Base-by-base conservation (phyloP, 2,113 vertebrate species). In the Panthera leo region DNA sequence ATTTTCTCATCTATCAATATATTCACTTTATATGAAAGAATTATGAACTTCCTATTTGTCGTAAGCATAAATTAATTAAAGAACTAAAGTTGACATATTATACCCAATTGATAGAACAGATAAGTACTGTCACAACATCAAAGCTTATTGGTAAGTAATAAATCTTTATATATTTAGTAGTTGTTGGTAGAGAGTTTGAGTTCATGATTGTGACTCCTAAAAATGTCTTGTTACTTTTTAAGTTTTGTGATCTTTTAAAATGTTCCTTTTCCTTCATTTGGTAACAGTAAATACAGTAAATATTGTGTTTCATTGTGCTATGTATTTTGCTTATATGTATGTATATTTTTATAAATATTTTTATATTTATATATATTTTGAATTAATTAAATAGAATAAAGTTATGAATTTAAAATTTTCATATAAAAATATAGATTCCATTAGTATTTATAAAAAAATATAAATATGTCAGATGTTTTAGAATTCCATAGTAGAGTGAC, bases 1-100 rank as follows among this genome's bases (percentile, higher is more conserved):
- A 83, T 83, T 89, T 89, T 92, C 71, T 94, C 15, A 61, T 94
- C 15, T 85, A 51, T 45, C 89, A 91, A n/a, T 84, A 71, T 76
- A 25, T 71, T 92, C 89, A 95, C 29, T 92, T 95, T 92, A 29
- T 82, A 36, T 97, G 85, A 90, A 83, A 91, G 31, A 96, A 89
- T 67, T 65, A 75, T 21, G 12, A 70, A 19, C 63, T 73, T 94
- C 27, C 21, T 58, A 67, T 94, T 96, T 97, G 14, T 95, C 68
- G 29, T 91, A 96, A 84, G 31, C 18, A 23, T 86, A 25, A 95
- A 71, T 68, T 91, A 94, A 83, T 83, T 83, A 79, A 84, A 93
- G 39, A 93, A 87, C 18, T 93, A 39, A 84, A 85, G 31, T 92
- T 88, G 67, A 95, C 25, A 13, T 91, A 31, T 53, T 90, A 39